Conservation (phyloP, 1,140 invertebrate species). For the Caerostris extrusa region DNA sequence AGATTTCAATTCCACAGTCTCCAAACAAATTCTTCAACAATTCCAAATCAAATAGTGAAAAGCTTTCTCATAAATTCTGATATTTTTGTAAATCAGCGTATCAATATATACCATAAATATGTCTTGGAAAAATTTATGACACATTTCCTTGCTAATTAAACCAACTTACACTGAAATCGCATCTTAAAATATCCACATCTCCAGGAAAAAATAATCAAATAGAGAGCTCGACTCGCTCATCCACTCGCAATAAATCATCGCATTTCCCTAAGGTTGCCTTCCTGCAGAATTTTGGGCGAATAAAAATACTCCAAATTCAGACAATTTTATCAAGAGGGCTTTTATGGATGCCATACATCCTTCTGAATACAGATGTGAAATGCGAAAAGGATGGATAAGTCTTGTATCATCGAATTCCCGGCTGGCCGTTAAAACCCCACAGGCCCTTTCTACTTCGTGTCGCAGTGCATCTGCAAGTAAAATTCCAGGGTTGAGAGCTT, state of each 20-base stretch:
- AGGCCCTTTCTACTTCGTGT: constrained; percentile 16
- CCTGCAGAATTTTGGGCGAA: not conserved
- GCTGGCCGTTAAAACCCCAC: not conserved
- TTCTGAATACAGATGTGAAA: constrained; percentile 34
- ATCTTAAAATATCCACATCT: not conserved
- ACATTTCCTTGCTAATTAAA: too few relatives aligned
- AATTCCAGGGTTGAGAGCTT: not conserved
- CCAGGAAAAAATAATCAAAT: not conserved
- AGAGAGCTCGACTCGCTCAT: not conserved
- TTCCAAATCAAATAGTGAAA: too few relatives aligned
- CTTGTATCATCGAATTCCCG: constrained; percentile 31
- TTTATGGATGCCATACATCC: constrained; percentile 16
- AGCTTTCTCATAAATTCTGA: too few relatives aligned
- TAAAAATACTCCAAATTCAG: not conserved
- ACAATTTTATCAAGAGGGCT: constrained; percentile 39
- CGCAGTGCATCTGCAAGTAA: constrained; percentile 30
- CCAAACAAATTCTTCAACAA: too few relatives aligned
- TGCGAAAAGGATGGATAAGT: constrained; percentile 19
- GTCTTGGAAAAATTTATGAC: too few relatives aligned
- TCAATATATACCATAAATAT: too few relatives aligned
- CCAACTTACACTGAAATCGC: not conserved
- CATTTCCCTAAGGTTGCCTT: not conserved
- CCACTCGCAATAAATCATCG: not conserved
- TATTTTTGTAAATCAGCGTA: too few relatives aligned
- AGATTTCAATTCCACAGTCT: too few relatives aligned